Percentiles rank a stretch among this genome's conserved stretches.
Evolutionary conservation across 2,888 invertebrate genomes (phyloP).

Genomic region (Apamea sordens): DNA sequence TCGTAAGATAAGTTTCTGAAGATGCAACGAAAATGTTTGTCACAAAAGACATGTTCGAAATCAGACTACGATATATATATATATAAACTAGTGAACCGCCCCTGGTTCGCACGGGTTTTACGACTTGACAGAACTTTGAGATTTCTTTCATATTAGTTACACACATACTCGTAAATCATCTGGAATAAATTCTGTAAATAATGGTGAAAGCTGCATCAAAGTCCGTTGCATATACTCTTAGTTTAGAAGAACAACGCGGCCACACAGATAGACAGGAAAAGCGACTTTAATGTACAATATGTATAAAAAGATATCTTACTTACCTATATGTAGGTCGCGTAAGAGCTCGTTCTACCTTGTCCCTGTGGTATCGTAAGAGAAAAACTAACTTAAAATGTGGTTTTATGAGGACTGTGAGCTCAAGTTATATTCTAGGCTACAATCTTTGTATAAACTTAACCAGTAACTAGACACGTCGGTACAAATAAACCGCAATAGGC

Average conservation of each 20-base stretch:
- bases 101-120: not conserved
- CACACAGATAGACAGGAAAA: not conserved
- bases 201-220: too few species aligned
- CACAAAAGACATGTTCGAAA: not conserved
- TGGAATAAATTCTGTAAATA: too few species aligned
- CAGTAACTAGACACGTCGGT: not conserved
- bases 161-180: too few species aligned
- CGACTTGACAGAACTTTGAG: not conserved
- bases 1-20: not conserved
- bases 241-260: not conserved
- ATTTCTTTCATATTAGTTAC: too few species aligned
- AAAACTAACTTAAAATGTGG: conserved; percentile 42
- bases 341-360: conserved; percentile 22
- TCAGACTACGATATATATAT: conserved; percentile 6
- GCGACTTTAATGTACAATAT: not conserved
- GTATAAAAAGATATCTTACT: conserved; percentile 14
- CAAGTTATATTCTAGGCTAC: conserved; percentile 15
- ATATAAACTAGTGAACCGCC: not conserved
- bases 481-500: not conserved
- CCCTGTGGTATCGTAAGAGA: conserved; percentile 37
- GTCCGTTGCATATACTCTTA: not conserved
- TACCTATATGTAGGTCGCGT: conserved; percentile 22
- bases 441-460: conserved; percentile 14
- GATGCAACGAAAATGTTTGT: not conserved
- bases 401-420: conserved; percentile 39